Conservation (phyloP, 2,888 invertebrate species). For the Chymomyza amoena region DNA sequence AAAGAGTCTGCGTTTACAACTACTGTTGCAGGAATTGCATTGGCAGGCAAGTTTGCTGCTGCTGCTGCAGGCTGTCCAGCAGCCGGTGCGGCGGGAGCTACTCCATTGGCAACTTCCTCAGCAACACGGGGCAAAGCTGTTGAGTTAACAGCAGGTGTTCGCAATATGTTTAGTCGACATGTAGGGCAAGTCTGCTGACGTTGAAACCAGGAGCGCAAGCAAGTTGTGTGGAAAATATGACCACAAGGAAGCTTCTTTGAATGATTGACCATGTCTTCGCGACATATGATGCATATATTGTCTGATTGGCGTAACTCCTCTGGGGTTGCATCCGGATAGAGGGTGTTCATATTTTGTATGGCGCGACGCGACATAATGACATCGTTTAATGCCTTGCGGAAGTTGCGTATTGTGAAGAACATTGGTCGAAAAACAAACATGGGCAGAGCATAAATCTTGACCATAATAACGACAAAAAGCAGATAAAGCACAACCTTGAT, state of each 20-base stretch:
- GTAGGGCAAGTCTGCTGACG: conserved; percentile 99
- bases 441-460: conserved; percentile 97
- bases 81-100: conserved; percentile 37
- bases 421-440: conserved; percentile 99
- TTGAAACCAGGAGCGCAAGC: conserved; percentile 99
- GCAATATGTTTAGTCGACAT: conserved; percentile 92
- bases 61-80: conserved; percentile 33
- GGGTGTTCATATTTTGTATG: conserved; percentile 98
- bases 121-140: conserved; percentile 59
- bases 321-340: conserved; percentile 96
- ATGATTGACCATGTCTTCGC: conserved; percentile 85
- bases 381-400: conserved; percentile 98
- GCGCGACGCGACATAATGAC: conserved; percentile 97
- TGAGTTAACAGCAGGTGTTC: conserved; percentile 78
- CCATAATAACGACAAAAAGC: conserved; percentile 96
- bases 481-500: conserved; percentile 92
- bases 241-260: conserved; percentile 99
- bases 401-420: conserved; percentile 98
- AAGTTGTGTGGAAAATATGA: conserved; percentile 99
- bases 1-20: conserved; percentile 9
- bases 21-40: conserved; percentile 23
- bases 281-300: conserved; percentile 99
- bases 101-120: conserved; percentile 48
- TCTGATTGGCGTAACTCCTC: conserved; percentile 95
- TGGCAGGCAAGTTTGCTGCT: conserved; percentile 5